These are phyloP conservation scores for Paralichthys olivaceus DNA, from an alignment of 2,113 vertebrate genomes.

Conservation along the genomic window DNA sequence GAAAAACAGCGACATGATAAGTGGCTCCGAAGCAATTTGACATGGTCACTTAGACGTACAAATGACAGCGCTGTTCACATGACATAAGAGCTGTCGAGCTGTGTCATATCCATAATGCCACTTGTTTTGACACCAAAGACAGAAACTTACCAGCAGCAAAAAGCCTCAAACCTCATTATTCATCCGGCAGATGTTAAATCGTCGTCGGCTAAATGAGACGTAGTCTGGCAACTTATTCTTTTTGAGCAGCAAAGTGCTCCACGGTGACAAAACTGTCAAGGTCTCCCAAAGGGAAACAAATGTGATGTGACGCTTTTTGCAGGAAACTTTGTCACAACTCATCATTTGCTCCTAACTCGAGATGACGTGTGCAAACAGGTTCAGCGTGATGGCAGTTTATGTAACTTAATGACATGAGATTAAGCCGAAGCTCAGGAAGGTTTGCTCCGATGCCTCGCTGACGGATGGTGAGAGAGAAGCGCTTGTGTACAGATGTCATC, in stretches of 20 bases:
- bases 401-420: not conserved
- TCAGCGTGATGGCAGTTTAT: not conserved
- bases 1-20: conserved; percentile 70
- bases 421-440: not conserved
- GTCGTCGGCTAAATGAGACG: conserved; percentile 21
- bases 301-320: conserved; percentile 6
- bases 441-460: too few species aligned
- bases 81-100: conserved; percentile 52
- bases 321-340: conserved; percentile 23
- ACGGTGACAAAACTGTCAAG: conserved; percentile 16
- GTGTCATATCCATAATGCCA: conserved; percentile 37
- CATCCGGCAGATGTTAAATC: conserved; percentile 30
- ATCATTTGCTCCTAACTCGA: conserved; percentile 19
- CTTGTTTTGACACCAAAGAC: conserved; percentile 41
- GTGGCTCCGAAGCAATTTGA: conserved; percentile 63
- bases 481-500: conserved; percentile 1
- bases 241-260: conserved; percentile 4
- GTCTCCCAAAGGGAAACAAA: conserved; percentile 9
- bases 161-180: conserved; percentile 43
- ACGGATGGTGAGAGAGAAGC: not conserved
- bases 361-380: conserved; percentile 12
- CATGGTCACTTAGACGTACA: conserved; percentile 59
- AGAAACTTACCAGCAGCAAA: conserved; percentile 12
- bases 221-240: conserved; percentile 7
- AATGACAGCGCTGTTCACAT: conserved; percentile 54